Evolutionary conservation across 2,888 invertebrate species (phyloP), one percentile per base, ranked within the genome.

Genomic region (Poecilus cupreus): DNA sequence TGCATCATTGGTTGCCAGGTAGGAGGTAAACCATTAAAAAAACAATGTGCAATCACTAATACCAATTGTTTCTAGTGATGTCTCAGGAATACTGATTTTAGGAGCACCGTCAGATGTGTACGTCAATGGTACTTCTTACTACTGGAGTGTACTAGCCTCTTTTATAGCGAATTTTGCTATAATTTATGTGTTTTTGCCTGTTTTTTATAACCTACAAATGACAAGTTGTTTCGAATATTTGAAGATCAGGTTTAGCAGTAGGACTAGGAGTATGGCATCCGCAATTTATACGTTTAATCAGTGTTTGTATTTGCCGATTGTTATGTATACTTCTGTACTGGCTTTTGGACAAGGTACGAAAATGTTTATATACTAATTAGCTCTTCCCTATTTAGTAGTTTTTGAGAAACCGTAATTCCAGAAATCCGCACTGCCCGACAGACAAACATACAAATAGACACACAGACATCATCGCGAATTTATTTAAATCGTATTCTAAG

Each of bases 1-100:
- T 0, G 91, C 95, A 88, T 95, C 94, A 11, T 89, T 96, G 10
- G 92, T 94, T 84, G 93, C 95, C 4, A 94, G 94, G 94, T 94
- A 88, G 90, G 89, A 87, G 6, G 24, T n/a, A 57, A 18, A 24
- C 4, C 10, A 22, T 20, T 57, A 24, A 24, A 57, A 24, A 57
- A 13, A 46, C 46, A 13, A n/a, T 32, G 6, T 32, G 8, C 4
- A 1, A 0, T 6, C 32, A 32, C 5, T 32, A 8, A 32, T 32
- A 32, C 8, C 4, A n/a, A 32, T 74, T 81, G 51, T 32, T 32
- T 89, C 60, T 88, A 95, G 95, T 86, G 94, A 94, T 83, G 89
- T 95, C 85, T 95, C 95, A 3, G 95, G 94, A 46, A 93, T 95
- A 57, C 94, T 94, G 0, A 88, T 95, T 6, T 90, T 96, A 10